Percentiles rank a stretch among this genome's conserved stretches.
Evolutionary conservation across 35 echinoderm and acorn worm genomes (phyloP).

Genomic region (Apostichopus japonicus): DNA sequence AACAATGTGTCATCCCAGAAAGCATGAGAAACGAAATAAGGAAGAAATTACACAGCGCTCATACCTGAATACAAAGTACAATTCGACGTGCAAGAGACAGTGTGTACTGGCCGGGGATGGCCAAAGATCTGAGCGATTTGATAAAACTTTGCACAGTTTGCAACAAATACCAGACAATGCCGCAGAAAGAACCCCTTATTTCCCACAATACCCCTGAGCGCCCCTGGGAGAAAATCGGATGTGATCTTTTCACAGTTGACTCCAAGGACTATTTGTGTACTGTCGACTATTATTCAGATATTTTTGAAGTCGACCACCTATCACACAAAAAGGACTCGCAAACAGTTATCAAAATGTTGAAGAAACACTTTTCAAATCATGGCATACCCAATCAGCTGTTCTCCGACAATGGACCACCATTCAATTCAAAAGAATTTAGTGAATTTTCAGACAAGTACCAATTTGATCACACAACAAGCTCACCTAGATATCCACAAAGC

Average conservation of each 20-base stretch:
- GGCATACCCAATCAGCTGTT: constrained; percentile 54
- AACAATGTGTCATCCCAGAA: constrained; percentile 4
- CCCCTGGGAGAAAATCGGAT: constrained; percentile 37
- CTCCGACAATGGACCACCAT: constrained; percentile 77
- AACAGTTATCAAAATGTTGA: constrained; percentile 46
- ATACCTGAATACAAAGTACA: constrained; percentile 62
- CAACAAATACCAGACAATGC: neutral
- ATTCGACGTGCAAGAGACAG: constrained; percentile 52
- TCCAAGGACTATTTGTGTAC: constrained; percentile 37
- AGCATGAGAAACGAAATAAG: constrained; percentile 20
- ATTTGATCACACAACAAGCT: constrained; percentile 55
- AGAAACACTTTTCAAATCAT: constrained; percentile 72
- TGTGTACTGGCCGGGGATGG: constrained; percentile 77
- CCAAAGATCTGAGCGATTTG: constrained; percentile 58
- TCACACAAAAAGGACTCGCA: constrained; percentile 32
- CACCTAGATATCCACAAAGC: constrained; percentile 54
- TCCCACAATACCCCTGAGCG: constrained; percentile 55
- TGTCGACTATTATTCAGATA: constrained; percentile 63
- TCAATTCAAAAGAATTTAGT: constrained; percentile 64
- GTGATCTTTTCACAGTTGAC: constrained; percentile 22
- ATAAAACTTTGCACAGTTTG: neutral
- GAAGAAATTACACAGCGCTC: constrained; percentile 63
- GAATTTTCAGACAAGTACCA: constrained; percentile 64
- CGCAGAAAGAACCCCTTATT: constrained; percentile 52
- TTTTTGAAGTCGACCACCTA: constrained; percentile 24